Percentiles rank a stretch among this genome's conserved stretches.
These are phyloP conservation scores for Aphidius ervi DNA, from an alignment of 1,140 invertebrate genomes.

Conservation along the genomic window DNA sequence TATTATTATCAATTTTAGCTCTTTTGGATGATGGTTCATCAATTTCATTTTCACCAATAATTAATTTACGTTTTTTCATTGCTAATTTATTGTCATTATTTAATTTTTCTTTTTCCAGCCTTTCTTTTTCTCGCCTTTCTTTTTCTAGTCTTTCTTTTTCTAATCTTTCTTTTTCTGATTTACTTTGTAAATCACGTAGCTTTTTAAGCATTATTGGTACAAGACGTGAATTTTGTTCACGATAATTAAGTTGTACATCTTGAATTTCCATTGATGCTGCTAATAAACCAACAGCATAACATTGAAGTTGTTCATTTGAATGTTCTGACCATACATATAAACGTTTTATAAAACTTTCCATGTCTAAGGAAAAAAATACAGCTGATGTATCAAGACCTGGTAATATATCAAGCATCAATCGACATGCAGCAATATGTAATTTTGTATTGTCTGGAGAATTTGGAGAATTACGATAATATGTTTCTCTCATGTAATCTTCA, in stretches of 20 bases:
- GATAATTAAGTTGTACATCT: constrained; percentile 84
- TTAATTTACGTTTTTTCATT: neutral
- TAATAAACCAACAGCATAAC: constrained; percentile 89
- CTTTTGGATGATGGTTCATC: constrained; percentile 28
- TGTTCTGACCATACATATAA: constrained; percentile 86
- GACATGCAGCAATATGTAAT: constrained; percentile 81
- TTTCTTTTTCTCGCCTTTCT: too few species aligned
- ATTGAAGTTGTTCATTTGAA: constrained; percentile 81
- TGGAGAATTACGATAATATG: constrained; percentile 67
- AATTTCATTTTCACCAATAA: too few species aligned
- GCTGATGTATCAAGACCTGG: constrained; percentile 93
- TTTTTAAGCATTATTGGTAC: constrained; percentile 85
- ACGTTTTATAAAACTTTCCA: constrained; percentile 77
- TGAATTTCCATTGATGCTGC: constrained; percentile 95
- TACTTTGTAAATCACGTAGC: constrained; percentile 67
- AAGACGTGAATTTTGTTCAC: constrained; percentile 81
- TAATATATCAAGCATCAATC: constrained; percentile 85
- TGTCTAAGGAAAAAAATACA: constrained; percentile 76
- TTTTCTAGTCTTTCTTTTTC: constrained; percentile 23
- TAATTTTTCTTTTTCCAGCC: too few species aligned
- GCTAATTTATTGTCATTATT: too few species aligned
- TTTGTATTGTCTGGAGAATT: constrained; percentile 64
- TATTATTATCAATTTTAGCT: constrained; percentile 27
- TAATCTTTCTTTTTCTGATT: constrained; percentile 47
- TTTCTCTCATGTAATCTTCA: constrained; percentile 80